phyloP scores from a whole-genome alignment of 2,797 vertebrate genomes.

The Acomys russatus region DNA sequence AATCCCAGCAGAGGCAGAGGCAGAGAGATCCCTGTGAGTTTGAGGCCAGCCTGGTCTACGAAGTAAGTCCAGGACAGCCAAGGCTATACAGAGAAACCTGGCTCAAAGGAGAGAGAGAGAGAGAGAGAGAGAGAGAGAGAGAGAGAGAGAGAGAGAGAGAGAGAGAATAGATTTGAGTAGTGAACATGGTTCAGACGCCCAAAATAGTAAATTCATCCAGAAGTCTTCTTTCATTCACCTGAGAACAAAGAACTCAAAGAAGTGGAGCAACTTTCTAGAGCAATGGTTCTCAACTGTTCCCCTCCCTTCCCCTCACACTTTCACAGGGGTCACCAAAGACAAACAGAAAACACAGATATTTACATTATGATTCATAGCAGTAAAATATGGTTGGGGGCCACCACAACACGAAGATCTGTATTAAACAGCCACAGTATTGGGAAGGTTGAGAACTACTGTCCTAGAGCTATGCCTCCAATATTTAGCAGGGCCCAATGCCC shows the following conservation, averaged over 20 bases:
- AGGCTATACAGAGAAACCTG: too few relatives aligned
- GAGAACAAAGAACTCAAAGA: neutral
- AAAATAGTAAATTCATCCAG: neutral
- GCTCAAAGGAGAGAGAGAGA: too few relatives aligned
- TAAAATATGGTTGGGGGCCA: neutral
- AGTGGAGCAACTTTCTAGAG: neutral
- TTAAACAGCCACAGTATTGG: neutral
- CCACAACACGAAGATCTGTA: neutral
- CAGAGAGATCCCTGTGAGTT: too few relatives aligned
- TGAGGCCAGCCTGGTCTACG: too few relatives aligned
- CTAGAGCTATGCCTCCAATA: neutral
- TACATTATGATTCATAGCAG: neutral
- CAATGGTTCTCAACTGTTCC: neutral
- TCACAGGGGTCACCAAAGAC: neutral
- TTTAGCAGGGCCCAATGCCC: neutral
- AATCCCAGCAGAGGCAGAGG: too few relatives aligned
- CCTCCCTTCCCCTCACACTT: neutral
- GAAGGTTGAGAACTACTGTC: neutral
- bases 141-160: too few relatives aligned
- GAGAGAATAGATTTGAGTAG: neutral
- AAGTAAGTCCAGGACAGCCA: too few relatives aligned
- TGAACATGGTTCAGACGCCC: neutral
- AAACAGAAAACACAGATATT: neutral
- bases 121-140: too few relatives aligned
- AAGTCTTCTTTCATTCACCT: neutral